Evolutionary conservation across 35 echinoderm and acorn worm species (phyloP), one percentile per base, ranked within the genome.

Genomic region (Eucidaris tribuloides): DNA sequence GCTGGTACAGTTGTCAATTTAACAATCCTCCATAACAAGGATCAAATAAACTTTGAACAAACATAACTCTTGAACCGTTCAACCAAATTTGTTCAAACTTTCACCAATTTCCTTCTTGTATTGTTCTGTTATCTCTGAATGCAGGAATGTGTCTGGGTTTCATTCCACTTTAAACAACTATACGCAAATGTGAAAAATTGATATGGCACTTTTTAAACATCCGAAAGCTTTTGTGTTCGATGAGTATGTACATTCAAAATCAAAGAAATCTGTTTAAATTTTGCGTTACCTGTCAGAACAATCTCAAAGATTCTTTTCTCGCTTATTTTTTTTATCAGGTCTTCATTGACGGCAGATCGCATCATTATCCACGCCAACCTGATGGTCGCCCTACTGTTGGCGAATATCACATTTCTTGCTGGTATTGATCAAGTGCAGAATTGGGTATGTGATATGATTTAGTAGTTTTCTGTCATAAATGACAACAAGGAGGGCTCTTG

Each of bases 281-380:
- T 11, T 52, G n/a, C 9, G 9, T 11, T 52, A 52, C n/a, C 48
- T 11, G 9, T 9, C 48, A 52, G 48, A 11, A 52, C 48, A n/a
- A 52, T n/a, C n/a, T n/a, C n/a, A n/a, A 52, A 52, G 48, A 11
- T 52, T 52, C 9, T 52, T 52, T 9, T 52, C n/a, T 52, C 48
- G 9, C 48, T 9, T 52, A n/a, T 9, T n/a, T 9, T 52, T 32
- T 71, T 43, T 45, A 24, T 2, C 46, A 86, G 84, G 56, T 58
- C 45, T 22, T 61, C 84, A 2, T 50, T 86, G 54, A 62, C 36
- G 35, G 71, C 84, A 23, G 84, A 86, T 11, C 84, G 84, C n/a
- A 77, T 86, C 11, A 78, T 78, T 40, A 86, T 86, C 34, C 84
- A 86, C 71, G 42, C 60, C 42, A 74, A 76, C 7, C 71, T 86